Conservation (phyloP, 2,888 invertebrate genomes). For the Megamerina dolium region DNA sequence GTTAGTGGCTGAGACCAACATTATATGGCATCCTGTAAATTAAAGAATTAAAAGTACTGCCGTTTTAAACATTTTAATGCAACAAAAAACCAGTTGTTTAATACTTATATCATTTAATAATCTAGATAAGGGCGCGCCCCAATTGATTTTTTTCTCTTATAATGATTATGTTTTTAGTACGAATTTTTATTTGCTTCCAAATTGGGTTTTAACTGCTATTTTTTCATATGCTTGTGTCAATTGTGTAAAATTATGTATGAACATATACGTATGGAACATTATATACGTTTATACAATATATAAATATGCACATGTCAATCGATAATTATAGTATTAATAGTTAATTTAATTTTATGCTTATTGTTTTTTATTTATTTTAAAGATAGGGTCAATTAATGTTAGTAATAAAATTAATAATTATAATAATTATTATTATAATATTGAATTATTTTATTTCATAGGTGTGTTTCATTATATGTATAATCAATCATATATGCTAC, state of each 20-base stretch:
- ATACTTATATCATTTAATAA: no score
- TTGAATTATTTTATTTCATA: not conserved
- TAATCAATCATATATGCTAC: slow-evolving; percentile 14
- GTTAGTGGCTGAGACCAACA: not conserved
- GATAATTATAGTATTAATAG: slow-evolving; percentile 11
- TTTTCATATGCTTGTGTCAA: not conserved
- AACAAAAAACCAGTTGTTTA: slow-evolving; percentile 35
- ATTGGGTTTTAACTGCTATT: not conserved
- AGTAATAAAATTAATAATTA: slow-evolving; percentile 24
- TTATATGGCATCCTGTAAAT: slow-evolving; percentile 36
- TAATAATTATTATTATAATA: slow-evolving; percentile 6
- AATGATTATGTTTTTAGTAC: no score
- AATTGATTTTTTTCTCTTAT: no score
- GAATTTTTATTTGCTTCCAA: no score
- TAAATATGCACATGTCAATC: slow-evolving; percentile 13
- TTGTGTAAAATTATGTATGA: slow-evolving; percentile 6
- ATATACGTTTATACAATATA: slow-evolving; percentile 14
- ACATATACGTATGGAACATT: slow-evolving; percentile 13
- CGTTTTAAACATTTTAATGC: slow-evolving; percentile 25
- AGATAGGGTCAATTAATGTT: not conserved
- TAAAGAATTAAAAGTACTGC: slow-evolving; percentile 28
- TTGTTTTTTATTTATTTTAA: slow-evolving; percentile 2
- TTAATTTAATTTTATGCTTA: slow-evolving; percentile 9
- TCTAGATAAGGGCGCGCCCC: no score
- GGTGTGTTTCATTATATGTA: not conserved